Conservation (phyloP, 2,113 vertebrate species). For the Rhodinocichla rosea region DNA sequence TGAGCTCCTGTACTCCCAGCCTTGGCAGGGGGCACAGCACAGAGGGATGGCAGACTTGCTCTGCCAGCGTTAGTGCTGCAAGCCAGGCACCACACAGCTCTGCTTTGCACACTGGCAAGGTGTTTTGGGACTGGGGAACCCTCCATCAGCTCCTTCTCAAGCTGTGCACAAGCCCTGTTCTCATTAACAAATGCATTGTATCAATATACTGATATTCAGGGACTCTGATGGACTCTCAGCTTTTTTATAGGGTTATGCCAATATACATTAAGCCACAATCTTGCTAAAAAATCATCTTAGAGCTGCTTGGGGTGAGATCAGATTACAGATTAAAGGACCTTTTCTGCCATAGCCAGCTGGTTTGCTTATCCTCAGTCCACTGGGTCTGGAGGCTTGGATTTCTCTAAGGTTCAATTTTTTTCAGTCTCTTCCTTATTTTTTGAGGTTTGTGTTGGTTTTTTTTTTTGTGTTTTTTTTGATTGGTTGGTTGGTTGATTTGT, state of each 20-base stretch:
- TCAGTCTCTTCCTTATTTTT: background rate
- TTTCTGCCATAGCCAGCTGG: background rate
- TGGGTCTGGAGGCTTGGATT: background rate
- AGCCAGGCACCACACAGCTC: background rate
- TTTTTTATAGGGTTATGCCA: background rate
- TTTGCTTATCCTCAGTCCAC: background rate
- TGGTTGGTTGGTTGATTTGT: background rate
- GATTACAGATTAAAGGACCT: background rate
- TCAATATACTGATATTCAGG: background rate
- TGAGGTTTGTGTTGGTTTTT: background rate
- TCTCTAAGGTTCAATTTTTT: background rate
- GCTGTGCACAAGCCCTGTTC: background rate
- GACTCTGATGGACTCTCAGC: background rate
- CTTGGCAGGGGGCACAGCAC: rapidly evolving
- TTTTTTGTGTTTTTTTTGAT: too few relatives aligned
- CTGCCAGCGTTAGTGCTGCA: background rate
- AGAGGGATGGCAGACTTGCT: background rate
- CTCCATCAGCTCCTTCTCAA: background rate
- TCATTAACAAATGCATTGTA: background rate
- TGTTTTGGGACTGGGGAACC: background rate
- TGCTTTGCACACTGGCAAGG: rapidly evolving
- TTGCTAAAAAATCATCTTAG: background rate
- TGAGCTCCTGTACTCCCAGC: background rate
- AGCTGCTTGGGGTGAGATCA: background rate
- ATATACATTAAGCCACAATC: background rate